phyloP scores from a whole-genome alignment of 2,888 invertebrate species.

The Synanthedon myopaeformis region DNA sequence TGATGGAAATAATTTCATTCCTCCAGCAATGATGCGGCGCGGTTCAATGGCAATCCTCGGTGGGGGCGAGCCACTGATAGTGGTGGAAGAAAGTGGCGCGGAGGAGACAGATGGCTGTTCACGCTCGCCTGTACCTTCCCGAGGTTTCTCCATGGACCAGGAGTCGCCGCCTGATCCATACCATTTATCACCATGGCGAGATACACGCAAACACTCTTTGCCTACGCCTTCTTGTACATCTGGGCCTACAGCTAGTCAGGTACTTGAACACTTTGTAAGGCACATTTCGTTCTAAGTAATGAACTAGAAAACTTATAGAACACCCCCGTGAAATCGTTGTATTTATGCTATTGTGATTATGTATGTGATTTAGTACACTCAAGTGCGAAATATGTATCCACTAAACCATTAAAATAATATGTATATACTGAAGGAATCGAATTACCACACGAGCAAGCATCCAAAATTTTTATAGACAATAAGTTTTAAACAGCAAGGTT shows the following conservation, averaged over 20 bases:
- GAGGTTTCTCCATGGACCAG: constrained; percentile 76
- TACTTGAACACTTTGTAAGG: constrained; percentile 26
- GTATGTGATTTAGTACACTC: too few species aligned
- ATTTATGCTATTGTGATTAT: neutral
- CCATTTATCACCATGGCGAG: constrained; percentile 84
- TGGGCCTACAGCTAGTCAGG: constrained; percentile 89
- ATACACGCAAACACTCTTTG: constrained; percentile 83
- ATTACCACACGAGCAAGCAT: too few species aligned
- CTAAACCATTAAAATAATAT: too few species aligned
- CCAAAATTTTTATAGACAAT: too few species aligned
- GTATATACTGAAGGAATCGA: too few species aligned
- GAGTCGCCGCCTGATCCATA: constrained; percentile 86
- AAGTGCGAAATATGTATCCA: too few species aligned
- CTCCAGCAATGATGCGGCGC: constrained; percentile 72
- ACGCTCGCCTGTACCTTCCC: constrained; percentile 67
- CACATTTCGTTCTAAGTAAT: neutral
- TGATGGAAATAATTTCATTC: neutral
- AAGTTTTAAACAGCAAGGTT: too few species aligned
- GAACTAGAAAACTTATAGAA: too few species aligned
- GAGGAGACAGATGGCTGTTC: constrained; percentile 74
- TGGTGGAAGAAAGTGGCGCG: constrained; percentile 81
- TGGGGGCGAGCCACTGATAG: constrained; percentile 81
- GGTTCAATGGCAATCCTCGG: constrained; percentile 74
- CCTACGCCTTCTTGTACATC: constrained; percentile 88
- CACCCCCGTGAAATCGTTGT: constrained; percentile 17